phyloP scores from a whole-genome alignment of 2,888 invertebrate genomes.

The Lithosia quadra region DNA sequence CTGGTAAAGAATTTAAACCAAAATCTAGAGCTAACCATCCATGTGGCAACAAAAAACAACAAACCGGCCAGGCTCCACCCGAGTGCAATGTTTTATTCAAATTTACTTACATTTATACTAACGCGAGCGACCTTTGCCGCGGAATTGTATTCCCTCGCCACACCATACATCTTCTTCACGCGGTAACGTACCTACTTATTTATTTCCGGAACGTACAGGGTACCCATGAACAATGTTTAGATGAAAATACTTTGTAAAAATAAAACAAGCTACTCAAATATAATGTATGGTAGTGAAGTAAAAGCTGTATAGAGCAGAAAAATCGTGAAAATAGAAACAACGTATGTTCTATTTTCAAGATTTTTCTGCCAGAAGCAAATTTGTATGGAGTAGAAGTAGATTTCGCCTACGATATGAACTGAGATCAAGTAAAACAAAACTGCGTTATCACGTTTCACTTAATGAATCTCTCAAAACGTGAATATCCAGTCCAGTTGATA shows the following conservation, averaged over 20 bases:
- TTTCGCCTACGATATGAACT: not conserved
- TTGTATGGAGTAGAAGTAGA: not conserved
- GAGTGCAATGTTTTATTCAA: conserved; percentile 83
- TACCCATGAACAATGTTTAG: conserved; percentile 39
- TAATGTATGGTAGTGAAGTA: not conserved
- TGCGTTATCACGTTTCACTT: too few species aligned
- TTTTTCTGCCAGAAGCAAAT: not conserved
- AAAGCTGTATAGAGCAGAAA: not conserved
- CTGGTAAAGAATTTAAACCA: too few species aligned
- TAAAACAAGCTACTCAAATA: not conserved
- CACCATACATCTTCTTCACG: conserved; percentile 86
- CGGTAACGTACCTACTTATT: conserved; percentile 72
- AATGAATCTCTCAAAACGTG: too few species aligned
- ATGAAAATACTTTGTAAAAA: conserved; percentile 25
- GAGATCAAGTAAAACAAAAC: not conserved
- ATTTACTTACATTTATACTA: conserved; percentile 87
- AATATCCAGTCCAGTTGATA: too few species aligned
- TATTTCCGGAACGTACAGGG: conserved; percentile 71
- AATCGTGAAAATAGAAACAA: not conserved
- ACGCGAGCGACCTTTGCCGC: conserved; percentile 84
- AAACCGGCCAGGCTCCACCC: conserved; percentile 55
- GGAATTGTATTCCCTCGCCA: conserved; percentile 84
- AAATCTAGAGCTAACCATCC: conserved; percentile 24
- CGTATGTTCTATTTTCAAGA: not conserved
- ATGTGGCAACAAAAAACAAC: conserved; percentile 45